These are phyloP conservation scores for Corticium candelabrum DNA, from an alignment of 37 sponge, comb jelly and placozoan species.

Conservation along the genomic window DNA sequence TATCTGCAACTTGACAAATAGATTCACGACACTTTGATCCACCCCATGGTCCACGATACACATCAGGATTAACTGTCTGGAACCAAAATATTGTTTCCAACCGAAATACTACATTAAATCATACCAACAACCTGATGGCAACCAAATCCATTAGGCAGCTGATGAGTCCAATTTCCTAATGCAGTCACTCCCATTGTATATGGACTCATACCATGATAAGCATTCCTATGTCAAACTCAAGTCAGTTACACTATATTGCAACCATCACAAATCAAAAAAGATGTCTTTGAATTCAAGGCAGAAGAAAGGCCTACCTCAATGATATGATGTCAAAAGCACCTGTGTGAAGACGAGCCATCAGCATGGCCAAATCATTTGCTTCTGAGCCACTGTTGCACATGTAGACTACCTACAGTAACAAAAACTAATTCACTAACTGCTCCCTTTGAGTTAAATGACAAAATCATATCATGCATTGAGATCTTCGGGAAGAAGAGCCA, in stretches of 20 bases:
- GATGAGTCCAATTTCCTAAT: constrained; percentile 52
- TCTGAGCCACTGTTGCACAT: constrained; percentile 93
- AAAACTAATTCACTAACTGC: not conserved
- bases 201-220: constrained; percentile 85
- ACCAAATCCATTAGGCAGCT: constrained; percentile 22
- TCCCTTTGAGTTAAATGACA: not conserved
- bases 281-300: too few relatives aligned
- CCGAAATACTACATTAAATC: not conserved
- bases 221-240: constrained; percentile 34
- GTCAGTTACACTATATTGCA: not conserved
- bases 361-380: constrained; percentile 90
- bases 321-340: constrained; percentile 70
- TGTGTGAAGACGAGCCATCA: constrained; percentile 83
- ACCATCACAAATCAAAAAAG: not conserved
- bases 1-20: constrained; percentile 27
- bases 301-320: too few relatives aligned
- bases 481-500: constrained; percentile 60
- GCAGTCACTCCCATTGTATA: constrained; percentile 54
- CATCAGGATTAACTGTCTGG: constrained; percentile 83
- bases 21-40: constrained; percentile 80
- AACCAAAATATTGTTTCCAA: not conserved
- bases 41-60: constrained; percentile 88
- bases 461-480: constrained; percentile 35
- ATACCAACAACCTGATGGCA: not conserved
- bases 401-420: constrained; percentile 50